Conservation (phyloP, 1,140 invertebrate genomes). For the Sipha flava region DNA sequence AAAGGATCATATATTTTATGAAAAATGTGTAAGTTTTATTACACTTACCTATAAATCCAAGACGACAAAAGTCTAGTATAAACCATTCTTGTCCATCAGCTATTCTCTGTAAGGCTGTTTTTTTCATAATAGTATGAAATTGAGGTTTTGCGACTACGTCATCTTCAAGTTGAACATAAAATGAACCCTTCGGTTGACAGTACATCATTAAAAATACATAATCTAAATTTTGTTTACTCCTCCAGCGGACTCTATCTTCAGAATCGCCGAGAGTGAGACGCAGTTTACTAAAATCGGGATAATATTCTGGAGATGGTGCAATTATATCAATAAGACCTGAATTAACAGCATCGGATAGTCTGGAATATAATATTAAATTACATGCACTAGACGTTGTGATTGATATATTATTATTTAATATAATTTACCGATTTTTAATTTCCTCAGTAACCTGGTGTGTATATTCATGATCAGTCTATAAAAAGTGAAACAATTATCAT, state of each 20-base stretch:
- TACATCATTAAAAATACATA: slow-evolving; percentile 95
- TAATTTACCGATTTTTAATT: slow-evolving; percentile 64
- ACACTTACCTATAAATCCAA: slow-evolving; percentile 79
- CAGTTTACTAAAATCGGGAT: slow-evolving; percentile 75
- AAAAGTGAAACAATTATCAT: slow-evolving; percentile 35
- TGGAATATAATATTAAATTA: slow-evolving; percentile 40
- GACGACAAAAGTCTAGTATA: slow-evolving; percentile 85
- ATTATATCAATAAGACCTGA: slow-evolving; percentile 82
- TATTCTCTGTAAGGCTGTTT: slow-evolving; percentile 72
- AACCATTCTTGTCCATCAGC: slow-evolving; percentile 72
- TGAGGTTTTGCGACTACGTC: slow-evolving; percentile 84
- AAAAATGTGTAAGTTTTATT: not conserved
- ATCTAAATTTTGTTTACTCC: slow-evolving; percentile 94
- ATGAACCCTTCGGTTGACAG: slow-evolving; percentile 68
- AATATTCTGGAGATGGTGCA: slow-evolving; percentile 73
- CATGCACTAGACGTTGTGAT: not conserved
- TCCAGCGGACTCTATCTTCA: slow-evolving; percentile 80
- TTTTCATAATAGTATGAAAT: slow-evolving; percentile 80
- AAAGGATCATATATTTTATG: no score
- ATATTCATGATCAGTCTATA: slow-evolving; percentile 59
- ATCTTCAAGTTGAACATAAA: slow-evolving; percentile 87
- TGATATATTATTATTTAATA: not conserved
- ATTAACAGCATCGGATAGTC: slow-evolving; percentile 67
- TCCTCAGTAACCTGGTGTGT: slow-evolving; percentile 60
- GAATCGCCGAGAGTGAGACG: slow-evolving; percentile 78